A percentile compares a stretch with the other conserved stretches of the same genome.
Conservation (phyloP, 2,888 invertebrate genomes). For the Abrostola triplasia region DNA sequence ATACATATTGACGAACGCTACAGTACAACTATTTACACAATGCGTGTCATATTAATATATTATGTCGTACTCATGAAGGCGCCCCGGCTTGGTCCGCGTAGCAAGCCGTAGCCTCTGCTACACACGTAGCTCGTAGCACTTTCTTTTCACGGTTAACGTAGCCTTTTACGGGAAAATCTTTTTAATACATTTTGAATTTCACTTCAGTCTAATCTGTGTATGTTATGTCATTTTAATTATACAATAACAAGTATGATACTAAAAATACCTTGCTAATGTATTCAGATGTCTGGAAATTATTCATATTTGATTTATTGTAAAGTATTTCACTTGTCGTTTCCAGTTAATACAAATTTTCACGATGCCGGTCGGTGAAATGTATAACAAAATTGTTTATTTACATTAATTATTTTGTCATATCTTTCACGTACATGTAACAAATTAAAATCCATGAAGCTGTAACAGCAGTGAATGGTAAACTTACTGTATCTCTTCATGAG, state of each 20-base stretch:
- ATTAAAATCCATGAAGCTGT: not conserved
- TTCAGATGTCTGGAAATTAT: constrained; percentile 17
- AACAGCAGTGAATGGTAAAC: constrained; percentile 75
- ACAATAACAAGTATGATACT: constrained; percentile 21
- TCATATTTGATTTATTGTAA: constrained; percentile 25
- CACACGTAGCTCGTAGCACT: constrained; percentile 56
- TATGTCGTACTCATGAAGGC: constrained; percentile 29
- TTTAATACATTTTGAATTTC: constrained; percentile 25
- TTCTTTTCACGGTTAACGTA: constrained; percentile 48
- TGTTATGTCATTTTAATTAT: constrained; percentile 34
- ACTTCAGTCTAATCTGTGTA: constrained; percentile 6
- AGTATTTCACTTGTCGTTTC: constrained; percentile 12
- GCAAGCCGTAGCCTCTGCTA: constrained; percentile 34
- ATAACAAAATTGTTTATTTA: not conserved
- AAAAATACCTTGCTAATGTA: constrained; percentile 12
- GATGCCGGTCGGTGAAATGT: not conserved
- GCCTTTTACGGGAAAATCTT: constrained; percentile 45
- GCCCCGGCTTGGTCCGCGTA: constrained; percentile 31
- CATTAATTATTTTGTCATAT: not conserved
- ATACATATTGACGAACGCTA: constrained; percentile 28
- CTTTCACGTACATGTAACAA: not conserved
- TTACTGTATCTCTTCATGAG: constrained; percentile 98
- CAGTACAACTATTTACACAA: constrained; percentile 23
- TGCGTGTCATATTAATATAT: constrained; percentile 18
- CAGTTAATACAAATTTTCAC: constrained; percentile 7